Base-by-base conservation (phyloP, 2,797 vertebrate species). In the Urosaurus nigricauda region DNA sequence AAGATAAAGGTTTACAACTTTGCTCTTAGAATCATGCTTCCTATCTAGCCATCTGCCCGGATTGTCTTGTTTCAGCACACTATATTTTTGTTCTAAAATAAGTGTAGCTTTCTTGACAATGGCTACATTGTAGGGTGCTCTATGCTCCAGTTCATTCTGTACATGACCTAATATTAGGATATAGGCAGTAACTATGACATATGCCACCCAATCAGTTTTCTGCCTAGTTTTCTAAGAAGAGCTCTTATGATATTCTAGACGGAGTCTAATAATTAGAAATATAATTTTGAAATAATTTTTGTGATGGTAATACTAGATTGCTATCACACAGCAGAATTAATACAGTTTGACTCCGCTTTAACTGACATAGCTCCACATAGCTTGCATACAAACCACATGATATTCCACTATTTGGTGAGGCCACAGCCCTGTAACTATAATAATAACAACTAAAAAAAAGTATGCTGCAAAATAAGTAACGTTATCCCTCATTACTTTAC, bases 1-100 rank as follows among this genome's bases (percentile, higher is more conserved):
- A 82, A 74, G 74, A 85, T 85, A 84, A 84, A 21, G 37, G 47
- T 78, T 87, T n/a, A 81, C 37, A 81, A 56, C 26, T 80, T 79
- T 71, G 47, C 17, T 73, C 26, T 87, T 32, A 60, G 29, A 75
- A 43, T 24, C 73, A 43, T 58, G 35, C 12, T 80, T 35, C 5
- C 11, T 7, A 73, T 24, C 68, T 60, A 56, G 29, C 16, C 26
- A 81, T 73, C 21, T 24, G 51, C 32, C 16, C 35, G 71, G 35
- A 58, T n/a, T n/a, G 29, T 5, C 24, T 73, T 73, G 37, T 37
- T 70, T 43, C 26, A 73, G 26, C 14, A 7, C 14, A 6, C 17
- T 37, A 12, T 24, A n/a, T 65, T 85, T 75, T 85, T 47, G 24
- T 26, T 85, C 73, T 47, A 11, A 63, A 63, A 75, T 88, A 68